These are phyloP conservation scores for Lethenteron reissneri DNA, from an alignment of 2,113 vertebrate genomes.

Conservation along the genomic window DNA sequence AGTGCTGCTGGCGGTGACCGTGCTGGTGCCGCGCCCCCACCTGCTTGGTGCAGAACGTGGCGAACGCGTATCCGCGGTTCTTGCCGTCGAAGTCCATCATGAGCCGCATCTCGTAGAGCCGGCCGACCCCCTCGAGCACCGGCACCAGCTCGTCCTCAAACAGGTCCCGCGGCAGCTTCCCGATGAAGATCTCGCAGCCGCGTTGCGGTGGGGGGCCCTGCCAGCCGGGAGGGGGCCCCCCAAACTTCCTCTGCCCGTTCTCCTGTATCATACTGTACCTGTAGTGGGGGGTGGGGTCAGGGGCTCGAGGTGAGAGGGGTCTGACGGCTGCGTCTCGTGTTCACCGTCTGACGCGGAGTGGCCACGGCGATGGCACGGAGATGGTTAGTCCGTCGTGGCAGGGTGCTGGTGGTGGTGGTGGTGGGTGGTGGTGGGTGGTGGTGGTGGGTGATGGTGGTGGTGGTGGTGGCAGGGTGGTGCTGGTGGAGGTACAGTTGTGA, in stretches of 20 bases:
- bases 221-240: conserved; percentile 70
- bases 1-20: background rate
- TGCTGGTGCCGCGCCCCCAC: background rate
- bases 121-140: conserved; percentile 61
- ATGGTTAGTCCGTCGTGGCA: too few relatives aligned
- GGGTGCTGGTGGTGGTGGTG: too few relatives aligned
- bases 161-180: conserved; percentile 86
- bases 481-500: too few relatives aligned
- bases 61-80: conserved; percentile 83
- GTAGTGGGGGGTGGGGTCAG: background rate
- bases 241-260: conserved; percentile 85
- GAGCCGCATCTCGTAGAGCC: conserved; percentile 91
- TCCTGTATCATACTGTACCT: conserved; percentile 78
- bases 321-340: background rate
- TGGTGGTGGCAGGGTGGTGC: too few relatives aligned
- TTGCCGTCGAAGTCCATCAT: conserved; percentile 99
- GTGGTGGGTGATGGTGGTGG: too few relatives aligned
- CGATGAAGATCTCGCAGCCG: conserved; percentile 88
- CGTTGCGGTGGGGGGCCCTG: conserved; percentile 57
- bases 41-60: conserved; percentile 81
- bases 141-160: conserved; percentile 93
- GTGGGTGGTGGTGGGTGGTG: too few relatives aligned
- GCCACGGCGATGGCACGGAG: background rate
- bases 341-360: background rate
- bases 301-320: background rate